These are phyloP conservation scores for Ischnura elegans DNA, from an alignment of 2,888 invertebrate species.

Conservation along the genomic window DNA sequence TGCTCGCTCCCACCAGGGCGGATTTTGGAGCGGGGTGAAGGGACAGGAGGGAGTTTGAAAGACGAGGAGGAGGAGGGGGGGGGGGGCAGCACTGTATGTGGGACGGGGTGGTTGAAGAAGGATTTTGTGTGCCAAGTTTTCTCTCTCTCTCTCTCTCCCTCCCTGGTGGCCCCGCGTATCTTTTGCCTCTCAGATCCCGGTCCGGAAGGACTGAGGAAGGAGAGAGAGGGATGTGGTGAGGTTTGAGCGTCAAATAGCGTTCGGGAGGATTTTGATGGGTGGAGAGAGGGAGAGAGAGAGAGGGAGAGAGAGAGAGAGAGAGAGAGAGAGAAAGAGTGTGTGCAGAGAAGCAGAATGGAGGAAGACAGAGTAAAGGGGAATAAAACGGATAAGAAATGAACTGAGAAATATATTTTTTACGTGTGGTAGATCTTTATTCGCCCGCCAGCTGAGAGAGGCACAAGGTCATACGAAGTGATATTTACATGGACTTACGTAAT, in stretches of 20 bases:
- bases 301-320: neutral
- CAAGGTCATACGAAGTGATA: too few relatives aligned
- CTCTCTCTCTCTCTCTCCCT: constrained; percentile 19
- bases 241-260: neutral
- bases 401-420: neutral
- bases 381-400: neutral
- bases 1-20: neutral
- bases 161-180: constrained; percentile 21
- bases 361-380: neutral
- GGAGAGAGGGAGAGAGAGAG: neutral
- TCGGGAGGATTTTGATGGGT: neutral
- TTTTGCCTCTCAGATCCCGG: neutral
- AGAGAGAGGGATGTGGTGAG: neutral
- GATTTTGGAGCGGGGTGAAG: too few relatives aligned
- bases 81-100: neutral
- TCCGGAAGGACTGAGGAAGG: neutral
- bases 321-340: neutral
- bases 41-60: neutral
- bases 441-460: too few relatives aligned
- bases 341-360: neutral
- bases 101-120: neutral
- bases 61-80: neutral
- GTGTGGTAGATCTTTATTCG: neutral
- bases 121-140: constrained; percentile 60
- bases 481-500: too few relatives aligned